Conservation (phyloP, 1,140 invertebrate species). For the Goniozus legneri region DNA sequence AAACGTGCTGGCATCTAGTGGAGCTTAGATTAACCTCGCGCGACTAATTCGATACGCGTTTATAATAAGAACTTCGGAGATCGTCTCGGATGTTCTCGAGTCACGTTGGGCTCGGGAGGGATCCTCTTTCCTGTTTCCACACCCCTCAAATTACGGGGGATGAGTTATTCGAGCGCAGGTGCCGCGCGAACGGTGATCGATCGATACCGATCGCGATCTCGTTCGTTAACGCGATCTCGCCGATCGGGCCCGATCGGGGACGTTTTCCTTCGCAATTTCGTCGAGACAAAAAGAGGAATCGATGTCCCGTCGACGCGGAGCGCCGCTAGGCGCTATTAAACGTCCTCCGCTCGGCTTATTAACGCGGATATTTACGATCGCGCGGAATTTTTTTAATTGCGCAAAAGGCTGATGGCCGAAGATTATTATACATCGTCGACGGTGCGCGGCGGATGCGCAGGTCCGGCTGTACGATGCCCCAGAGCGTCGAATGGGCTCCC, state of each 20-base stretch:
- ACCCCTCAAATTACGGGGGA: too few species aligned
- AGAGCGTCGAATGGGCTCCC: background rate
- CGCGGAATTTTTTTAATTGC: constrained; percentile 29
- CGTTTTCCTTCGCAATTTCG: too few species aligned
- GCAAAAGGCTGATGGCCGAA: constrained; percentile 32
- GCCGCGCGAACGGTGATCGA: too few species aligned
- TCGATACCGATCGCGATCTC: too few species aligned
- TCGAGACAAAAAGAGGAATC: constrained; percentile 13
- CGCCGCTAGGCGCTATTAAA: background rate
- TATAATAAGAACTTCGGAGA: too few species aligned
- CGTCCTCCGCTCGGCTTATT: constrained; percentile 35
- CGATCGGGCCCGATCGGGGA: too few species aligned
- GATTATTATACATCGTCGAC: constrained; percentile 32
- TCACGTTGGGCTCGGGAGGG: too few species aligned
- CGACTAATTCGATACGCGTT: constrained; percentile 17
- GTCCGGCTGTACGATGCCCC: background rate
- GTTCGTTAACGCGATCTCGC: background rate
- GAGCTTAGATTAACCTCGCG: constrained; percentile 28
- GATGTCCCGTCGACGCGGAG: constrained; percentile 1
- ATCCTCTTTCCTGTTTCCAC: too few species aligned
- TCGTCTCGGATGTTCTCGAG: too few species aligned
- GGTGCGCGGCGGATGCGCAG: too few species aligned
- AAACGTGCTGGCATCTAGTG: constrained; percentile 47
- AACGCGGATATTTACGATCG: constrained; percentile 37
- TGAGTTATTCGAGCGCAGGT: too few species aligned